A percentile compares a stretch with the other conserved stretches of the same genome.
Evolutionary conservation across 1,140 invertebrate genomes (phyloP).

Genomic region (Hirudo medicinalis): DNA sequence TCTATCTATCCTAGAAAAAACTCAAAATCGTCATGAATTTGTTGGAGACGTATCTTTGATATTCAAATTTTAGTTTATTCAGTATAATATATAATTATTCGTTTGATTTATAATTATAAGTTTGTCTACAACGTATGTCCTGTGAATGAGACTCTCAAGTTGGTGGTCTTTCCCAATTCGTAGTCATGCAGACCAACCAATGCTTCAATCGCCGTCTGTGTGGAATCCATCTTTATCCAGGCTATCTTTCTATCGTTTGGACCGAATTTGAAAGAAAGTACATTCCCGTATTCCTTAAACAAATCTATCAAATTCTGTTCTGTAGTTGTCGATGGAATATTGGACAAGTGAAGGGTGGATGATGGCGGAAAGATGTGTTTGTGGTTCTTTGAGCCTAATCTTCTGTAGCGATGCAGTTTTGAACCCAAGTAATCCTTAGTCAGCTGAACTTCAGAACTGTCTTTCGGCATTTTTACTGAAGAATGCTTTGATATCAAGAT

Average conservation of each 20-base stretch:
- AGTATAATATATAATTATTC: too few relatives aligned
- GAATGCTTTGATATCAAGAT: slow-evolving; percentile 95
- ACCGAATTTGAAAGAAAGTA: slow-evolving; percentile 20
- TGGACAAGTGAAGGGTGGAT: slow-evolving; percentile 21
- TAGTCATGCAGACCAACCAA: slow-evolving; percentile 70
- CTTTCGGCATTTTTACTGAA: slow-evolving; percentile 93
- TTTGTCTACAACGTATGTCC: too few relatives aligned
- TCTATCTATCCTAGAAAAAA: too few relatives aligned
- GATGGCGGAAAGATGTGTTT: slow-evolving; percentile 23
- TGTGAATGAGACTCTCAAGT: too few relatives aligned
- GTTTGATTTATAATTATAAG: too few relatives aligned
- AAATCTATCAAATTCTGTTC: slow-evolving; percentile 17
- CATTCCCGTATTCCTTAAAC: slow-evolving; percentile 10
- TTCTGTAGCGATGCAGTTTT: slow-evolving; percentile 19
- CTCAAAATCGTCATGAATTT: too few relatives aligned
- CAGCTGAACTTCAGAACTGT: slow-evolving; percentile 41
- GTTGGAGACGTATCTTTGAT: too few relatives aligned
- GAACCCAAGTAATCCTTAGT: slow-evolving; percentile 18
- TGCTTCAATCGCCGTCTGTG: slow-evolving; percentile 77
- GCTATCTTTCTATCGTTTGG: slow-evolving; percentile 31
- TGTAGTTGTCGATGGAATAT: slow-evolving; percentile 15
- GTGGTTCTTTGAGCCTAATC: slow-evolving; percentile 18
- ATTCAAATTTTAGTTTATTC: too few relatives aligned
- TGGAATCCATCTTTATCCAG: slow-evolving; percentile 55
- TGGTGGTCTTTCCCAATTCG: slow-evolving; percentile 42